These are phyloP conservation scores for Drymodes brunneopygia DNA, from an alignment of 2,113 vertebrate genomes.

Conservation along the genomic window DNA sequence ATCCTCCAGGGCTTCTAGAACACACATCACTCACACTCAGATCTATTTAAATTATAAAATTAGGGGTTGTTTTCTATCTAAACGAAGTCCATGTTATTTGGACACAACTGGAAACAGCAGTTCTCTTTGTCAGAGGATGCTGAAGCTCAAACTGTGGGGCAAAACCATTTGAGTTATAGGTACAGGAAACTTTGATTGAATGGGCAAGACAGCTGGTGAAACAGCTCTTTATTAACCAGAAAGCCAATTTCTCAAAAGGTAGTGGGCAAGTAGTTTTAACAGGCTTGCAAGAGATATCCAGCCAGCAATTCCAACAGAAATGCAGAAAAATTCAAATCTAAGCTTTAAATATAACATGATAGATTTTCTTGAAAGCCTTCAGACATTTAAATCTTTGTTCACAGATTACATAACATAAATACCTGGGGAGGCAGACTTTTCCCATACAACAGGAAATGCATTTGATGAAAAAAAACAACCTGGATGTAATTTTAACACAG, in stretches of 20 bases:
- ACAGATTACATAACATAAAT: neutral
- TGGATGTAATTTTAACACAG: neutral
- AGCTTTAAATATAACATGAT: neutral
- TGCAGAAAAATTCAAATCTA: neutral
- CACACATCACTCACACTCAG: neutral
- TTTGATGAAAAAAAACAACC: neutral
- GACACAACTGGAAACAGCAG: neutral
- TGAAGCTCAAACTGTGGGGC: neutral
- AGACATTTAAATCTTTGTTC: neutral
- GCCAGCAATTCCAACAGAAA: neutral
- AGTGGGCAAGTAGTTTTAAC: neutral
- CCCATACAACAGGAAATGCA: neutral
- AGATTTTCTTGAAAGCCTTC: neutral
- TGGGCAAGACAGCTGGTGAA: neutral
- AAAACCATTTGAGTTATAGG: neutral
- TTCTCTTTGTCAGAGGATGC: neutral
- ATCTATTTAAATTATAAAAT: neutral
- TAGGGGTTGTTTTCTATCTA: fast-evolving
- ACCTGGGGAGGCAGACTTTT: neutral
- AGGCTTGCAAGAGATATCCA: neutral
- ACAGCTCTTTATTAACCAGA: neutral
- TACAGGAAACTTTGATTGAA: neutral
- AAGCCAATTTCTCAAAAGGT: neutral
- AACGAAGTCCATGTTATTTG: neutral
- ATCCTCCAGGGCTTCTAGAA: neutral